Evolutionary conservation across 2,797 vertebrate species (phyloP).

Genomic region (Microchirus variegatus): DNA sequence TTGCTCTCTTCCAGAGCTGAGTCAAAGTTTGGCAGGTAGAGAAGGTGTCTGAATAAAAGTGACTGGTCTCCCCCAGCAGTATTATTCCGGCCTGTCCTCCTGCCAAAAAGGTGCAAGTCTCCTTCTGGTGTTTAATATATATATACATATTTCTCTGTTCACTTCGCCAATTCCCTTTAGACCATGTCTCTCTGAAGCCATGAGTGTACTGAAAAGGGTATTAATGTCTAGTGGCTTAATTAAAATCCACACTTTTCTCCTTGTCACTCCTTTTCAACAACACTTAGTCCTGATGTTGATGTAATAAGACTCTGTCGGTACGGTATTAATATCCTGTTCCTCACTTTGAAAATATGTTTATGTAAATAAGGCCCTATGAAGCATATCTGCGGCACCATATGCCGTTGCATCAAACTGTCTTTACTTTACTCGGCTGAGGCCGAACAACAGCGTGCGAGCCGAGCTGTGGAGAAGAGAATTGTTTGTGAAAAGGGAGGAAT

Average conservation of each 20-base stretch:
- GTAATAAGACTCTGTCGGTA: slow-evolving; percentile 22
- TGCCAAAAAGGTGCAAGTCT: slow-evolving; percentile 25
- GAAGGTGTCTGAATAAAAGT: slow-evolving; percentile 32
- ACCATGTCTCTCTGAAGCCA: no score
- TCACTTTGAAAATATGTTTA: slow-evolving; percentile 31
- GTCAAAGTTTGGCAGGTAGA: slow-evolving; percentile 1
- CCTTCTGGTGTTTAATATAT: slow-evolving; percentile 29
- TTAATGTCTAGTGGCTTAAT: neutral
- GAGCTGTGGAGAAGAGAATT: no score
- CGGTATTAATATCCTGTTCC: slow-evolving; percentile 46
- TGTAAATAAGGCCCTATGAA: slow-evolving; percentile 40
- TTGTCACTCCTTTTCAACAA: slow-evolving; percentile 11
- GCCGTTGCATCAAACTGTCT: slow-evolving; percentile 21
- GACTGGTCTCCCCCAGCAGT: slow-evolving; percentile 32
- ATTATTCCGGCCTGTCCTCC: slow-evolving; percentile 31
- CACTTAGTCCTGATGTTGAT: slow-evolving; percentile 25
- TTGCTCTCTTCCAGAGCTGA: neutral
- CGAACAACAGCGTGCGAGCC: no score
- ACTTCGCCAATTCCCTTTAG: slow-evolving; percentile 13
- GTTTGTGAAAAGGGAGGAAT: neutral
- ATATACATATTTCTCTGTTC: slow-evolving; percentile 4
- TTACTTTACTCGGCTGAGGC: neutral
- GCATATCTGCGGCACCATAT: slow-evolving; percentile 33
- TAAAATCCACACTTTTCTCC: slow-evolving; percentile 12
- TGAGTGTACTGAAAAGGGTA: no score